Evolutionary conservation across 2,888 invertebrate species (phyloP).

Genomic region (Myopa testacea): DNA sequence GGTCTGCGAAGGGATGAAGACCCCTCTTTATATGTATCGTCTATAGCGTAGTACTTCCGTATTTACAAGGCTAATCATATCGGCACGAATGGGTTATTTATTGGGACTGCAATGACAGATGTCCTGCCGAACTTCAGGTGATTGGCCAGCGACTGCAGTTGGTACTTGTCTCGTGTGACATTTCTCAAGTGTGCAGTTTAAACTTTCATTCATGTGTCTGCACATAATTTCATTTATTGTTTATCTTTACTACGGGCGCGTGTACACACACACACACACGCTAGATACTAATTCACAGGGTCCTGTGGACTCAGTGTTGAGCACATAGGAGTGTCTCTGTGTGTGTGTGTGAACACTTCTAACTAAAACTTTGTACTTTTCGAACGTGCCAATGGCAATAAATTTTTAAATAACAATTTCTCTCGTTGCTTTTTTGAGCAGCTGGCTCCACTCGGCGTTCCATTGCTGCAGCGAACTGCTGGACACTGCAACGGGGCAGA

Average conservation of each 20-base stretch:
- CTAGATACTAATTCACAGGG: background rate
- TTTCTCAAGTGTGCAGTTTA: slow-evolving; percentile 37
- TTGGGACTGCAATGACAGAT: too few species aligned
- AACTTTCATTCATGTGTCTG: slow-evolving; percentile 31
- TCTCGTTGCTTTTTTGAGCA: slow-evolving; percentile 14
- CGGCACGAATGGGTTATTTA: too few species aligned
- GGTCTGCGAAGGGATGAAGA: too few species aligned
- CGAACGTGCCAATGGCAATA: slow-evolving; percentile 45
- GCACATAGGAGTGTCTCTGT: slow-evolving; percentile 26
- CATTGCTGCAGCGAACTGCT: slow-evolving; percentile 2
- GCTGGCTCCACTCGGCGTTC: slow-evolving; percentile 11
- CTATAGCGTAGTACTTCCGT: too few species aligned
- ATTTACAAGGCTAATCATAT: too few species aligned
- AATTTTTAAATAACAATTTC: slow-evolving; percentile 44
- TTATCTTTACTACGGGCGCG: background rate
- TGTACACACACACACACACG: background rate
- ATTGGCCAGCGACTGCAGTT: too few species aligned
- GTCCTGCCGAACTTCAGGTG: too few species aligned
- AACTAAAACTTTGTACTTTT: slow-evolving; percentile 39
- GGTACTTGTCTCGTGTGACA: background rate
- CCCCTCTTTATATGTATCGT: too few species aligned
- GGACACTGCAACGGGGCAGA: background rate
- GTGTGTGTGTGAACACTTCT: slow-evolving; percentile 39
- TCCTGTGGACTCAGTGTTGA: background rate
- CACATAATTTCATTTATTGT: slow-evolving; percentile 36